phyloP scores from a whole-genome alignment of 2,797 vertebrate species.

The Sebastes trivittatus region DNA sequence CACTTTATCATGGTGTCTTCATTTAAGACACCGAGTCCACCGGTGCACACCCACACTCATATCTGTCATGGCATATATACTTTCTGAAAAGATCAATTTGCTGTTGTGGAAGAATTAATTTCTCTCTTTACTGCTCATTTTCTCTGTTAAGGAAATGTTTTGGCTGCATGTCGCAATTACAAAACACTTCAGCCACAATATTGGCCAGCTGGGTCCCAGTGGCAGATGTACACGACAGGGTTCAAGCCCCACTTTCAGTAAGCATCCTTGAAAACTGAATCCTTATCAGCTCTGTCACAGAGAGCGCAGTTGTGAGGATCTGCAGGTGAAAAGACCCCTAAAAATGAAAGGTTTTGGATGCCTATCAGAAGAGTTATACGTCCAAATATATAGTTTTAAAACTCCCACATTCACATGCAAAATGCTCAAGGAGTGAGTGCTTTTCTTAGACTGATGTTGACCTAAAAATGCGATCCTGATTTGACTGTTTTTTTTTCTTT shows the following conservation, averaged over 20 bases:
- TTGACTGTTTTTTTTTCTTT: too few relatives aligned
- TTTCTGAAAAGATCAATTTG: neutral
- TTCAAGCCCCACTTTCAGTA: neutral
- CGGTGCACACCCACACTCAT: neutral
- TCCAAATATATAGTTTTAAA: neutral
- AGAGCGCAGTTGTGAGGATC: neutral
- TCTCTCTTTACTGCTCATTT: neutral
- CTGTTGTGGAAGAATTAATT: neutral
- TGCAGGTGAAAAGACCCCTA: neutral
- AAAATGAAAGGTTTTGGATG: neutral
- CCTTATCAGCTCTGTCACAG: neutral
- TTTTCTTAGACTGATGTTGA: neutral
- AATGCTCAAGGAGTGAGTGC: neutral
- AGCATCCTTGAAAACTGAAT: constrained; percentile 7
- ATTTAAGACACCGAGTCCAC: too few relatives aligned
- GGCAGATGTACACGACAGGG: neutral
- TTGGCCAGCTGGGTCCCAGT: neutral
- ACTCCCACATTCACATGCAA: neutral
- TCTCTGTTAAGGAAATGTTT: neutral
- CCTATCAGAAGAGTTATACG: accelerated
- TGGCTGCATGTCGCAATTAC: neutral
- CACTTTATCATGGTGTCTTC: too few relatives aligned
- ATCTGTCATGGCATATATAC: neutral
- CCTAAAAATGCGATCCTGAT: too few relatives aligned
- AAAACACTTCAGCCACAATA: neutral